Percentiles rank a stretch among this genome's conserved stretches.
Evolutionary conservation across 2,888 invertebrate species (phyloP).

Genomic region (Liodrosophila aerea): DNA sequence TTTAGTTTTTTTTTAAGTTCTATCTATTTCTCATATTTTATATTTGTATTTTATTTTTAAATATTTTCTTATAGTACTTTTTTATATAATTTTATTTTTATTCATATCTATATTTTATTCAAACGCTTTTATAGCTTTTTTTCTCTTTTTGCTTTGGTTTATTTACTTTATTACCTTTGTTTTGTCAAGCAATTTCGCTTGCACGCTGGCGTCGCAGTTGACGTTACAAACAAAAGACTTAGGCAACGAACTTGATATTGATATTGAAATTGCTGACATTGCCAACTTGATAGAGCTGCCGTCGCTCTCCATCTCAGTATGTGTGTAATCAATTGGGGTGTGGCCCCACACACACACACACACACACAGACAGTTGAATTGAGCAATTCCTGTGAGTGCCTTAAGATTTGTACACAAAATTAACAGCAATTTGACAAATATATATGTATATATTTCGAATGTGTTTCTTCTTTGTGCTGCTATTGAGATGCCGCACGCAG

Average conservation of each 20-base stretch:
- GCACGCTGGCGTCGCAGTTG: conserved; percentile 8
- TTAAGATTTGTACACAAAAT: conserved; percentile 43
- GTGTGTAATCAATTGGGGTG: conserved; percentile 44
- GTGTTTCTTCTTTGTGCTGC: conserved; percentile 19
- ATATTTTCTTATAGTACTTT: background rate
- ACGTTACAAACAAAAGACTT: conserved; percentile 67
- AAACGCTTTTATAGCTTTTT: conserved; percentile 2
- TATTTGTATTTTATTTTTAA: background rate
- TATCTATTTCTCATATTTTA: no score
- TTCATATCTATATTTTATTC: conserved; percentile 18
- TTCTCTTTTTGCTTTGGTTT: conserved; percentile 8
- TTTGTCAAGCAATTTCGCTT: conserved; percentile 45
- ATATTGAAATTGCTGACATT: conserved; percentile 52
- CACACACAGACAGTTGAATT: conserved; percentile 19
- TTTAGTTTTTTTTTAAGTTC: background rate
- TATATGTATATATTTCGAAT: conserved; percentile 18
- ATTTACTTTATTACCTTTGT: background rate
- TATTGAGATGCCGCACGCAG: conserved; percentile 26
- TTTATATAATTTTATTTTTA: conserved; percentile 1
- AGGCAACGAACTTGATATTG: conserved; percentile 75
- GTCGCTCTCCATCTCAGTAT: conserved; percentile 5
- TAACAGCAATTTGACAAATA: conserved; percentile 47
- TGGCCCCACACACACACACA: conserved; percentile 28
- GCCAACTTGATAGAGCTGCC: conserved; percentile 30
- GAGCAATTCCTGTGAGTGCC: conserved; percentile 32